These are phyloP conservation scores for Psilopogon haemacephalus DNA, from an alignment of 2,113 vertebrate species.

Conservation along the genomic window DNA sequence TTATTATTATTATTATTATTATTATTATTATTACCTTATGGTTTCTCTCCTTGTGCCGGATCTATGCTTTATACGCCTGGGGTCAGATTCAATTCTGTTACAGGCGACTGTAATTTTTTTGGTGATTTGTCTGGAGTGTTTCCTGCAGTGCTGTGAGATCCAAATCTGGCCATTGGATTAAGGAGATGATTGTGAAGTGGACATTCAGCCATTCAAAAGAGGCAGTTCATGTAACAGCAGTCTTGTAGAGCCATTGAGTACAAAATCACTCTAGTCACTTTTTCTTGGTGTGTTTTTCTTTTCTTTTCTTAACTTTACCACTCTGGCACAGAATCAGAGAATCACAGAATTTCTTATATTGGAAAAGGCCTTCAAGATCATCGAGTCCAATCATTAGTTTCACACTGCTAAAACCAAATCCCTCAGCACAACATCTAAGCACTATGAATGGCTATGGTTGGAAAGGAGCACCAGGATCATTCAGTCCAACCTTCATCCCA, in stretches of 20 bases:
- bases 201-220: neutral
- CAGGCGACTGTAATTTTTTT: neutral
- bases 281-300: neutral
- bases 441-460: too few relatives aligned
- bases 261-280: neutral
- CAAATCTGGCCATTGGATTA: neutral
- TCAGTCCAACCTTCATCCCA: too few relatives aligned
- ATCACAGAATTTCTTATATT: too few relatives aligned
- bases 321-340: too few relatives aligned
- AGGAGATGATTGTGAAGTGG: neutral
- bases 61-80: neutral
- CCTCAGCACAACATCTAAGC: too few relatives aligned
- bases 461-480: too few relatives aligned
- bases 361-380: too few relatives aligned
- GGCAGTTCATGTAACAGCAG: neutral
- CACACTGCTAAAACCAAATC: too few relatives aligned
- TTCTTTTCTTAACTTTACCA: neutral
- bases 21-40: too few relatives aligned
- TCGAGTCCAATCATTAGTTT: too few relatives aligned
- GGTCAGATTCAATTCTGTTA: neutral
- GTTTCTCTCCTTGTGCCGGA: neutral
- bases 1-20: too few relatives aligned
- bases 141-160: neutral
- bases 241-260: neutral
- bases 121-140: neutral